Evolutionary conservation across 2,113 vertebrate genomes (phyloP).

Genomic region (Benitochromis conjunctus): DNA sequence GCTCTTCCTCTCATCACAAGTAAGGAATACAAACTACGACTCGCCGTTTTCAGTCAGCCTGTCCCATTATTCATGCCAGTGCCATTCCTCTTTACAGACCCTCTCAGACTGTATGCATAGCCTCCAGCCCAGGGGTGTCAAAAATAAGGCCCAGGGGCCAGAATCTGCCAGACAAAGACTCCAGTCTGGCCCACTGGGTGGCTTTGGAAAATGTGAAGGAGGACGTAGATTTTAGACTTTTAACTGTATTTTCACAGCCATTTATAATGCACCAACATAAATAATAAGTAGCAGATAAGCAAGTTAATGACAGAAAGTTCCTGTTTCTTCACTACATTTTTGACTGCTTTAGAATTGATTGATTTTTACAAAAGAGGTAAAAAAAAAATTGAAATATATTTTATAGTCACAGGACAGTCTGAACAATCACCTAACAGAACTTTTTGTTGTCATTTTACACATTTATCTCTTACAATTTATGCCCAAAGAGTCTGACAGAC

Average conservation of each 20-base stretch:
- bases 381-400: fast-evolving
- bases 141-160: fast-evolving
- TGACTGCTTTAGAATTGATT: background rate
- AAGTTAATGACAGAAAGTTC: background rate
- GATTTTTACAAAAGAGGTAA: background rate
- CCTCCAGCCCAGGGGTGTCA: background rate
- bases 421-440: fast-evolving
- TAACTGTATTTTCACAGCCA: background rate
- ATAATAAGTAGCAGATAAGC: background rate
- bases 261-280: background rate
- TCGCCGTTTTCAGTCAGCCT: background rate
- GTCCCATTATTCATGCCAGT: background rate
- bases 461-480: background rate
- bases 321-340: background rate
- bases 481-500: background rate
- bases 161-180: background rate
- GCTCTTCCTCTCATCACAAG: background rate
- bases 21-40: background rate
- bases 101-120: background rate
- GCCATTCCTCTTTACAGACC: background rate
- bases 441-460: background rate
- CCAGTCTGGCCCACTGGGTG: background rate
- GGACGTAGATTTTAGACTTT: fast-evolving
- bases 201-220: background rate
- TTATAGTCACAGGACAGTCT: background rate